phyloP scores from a whole-genome alignment of 2,797 vertebrate genomes.

The Scyliorhinus canicula region DNA sequence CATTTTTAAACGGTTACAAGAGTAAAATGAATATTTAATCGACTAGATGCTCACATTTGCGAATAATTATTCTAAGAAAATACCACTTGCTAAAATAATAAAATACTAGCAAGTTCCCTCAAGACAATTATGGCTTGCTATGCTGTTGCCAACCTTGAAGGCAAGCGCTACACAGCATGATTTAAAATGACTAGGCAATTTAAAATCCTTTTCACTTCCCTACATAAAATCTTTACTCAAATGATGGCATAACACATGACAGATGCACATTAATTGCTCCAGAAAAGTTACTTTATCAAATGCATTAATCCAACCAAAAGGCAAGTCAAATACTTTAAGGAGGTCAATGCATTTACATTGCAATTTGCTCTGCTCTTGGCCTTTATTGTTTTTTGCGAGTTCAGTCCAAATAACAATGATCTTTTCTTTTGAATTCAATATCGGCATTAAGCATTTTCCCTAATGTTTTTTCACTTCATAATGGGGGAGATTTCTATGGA shows the following conservation, averaged over 20 bases:
- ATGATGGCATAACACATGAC: background rate
- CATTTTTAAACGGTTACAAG: background rate
- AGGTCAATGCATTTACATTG: background rate
- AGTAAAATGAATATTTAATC: slow-evolving; percentile 18
- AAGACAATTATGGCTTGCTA: slow-evolving; percentile 30
- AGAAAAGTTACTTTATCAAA: background rate
- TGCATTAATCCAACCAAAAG: background rate
- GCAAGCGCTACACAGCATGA: slow-evolving; percentile 32
- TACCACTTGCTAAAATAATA: background rate
- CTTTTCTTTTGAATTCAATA: background rate
- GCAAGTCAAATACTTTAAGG: background rate
- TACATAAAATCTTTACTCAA: slow-evolving; percentile 20
- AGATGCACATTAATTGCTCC: background rate
- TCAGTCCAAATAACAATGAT: background rate
- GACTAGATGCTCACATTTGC: background rate
- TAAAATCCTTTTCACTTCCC: background rate
- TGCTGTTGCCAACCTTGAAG: background rate
- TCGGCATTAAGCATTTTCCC: background rate
- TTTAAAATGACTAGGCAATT: background rate
- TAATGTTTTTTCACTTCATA: background rate
- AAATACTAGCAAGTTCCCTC: background rate
- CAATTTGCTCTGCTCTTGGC: background rate
- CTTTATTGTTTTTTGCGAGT: background rate
- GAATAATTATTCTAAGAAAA: slow-evolving; percentile 10
- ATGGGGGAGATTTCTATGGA: background rate